A percentile compares a stretch with the other conserved stretches of the same genome.
Conservation (phyloP, 2,888 invertebrate species). For the Aspidiotus rigidus region DNA sequence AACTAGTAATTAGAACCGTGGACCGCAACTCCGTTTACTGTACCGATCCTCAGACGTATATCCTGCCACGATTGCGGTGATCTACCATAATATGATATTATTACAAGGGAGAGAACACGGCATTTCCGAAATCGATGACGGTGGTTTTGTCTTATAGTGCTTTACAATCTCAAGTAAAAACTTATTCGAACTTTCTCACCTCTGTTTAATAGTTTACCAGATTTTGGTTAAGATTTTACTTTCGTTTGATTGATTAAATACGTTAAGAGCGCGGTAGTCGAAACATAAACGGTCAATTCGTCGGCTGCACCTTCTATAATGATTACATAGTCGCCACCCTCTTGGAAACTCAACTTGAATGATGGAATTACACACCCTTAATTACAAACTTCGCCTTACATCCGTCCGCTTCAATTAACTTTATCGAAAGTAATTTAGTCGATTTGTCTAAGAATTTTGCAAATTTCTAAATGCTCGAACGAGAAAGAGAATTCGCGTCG, state of each 20-base stretch:
- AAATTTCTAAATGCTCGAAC: conserved; percentile 21
- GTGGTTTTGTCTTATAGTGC: neutral
- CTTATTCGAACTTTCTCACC: neutral
- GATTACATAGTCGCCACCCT: neutral
- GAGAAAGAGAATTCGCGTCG: conserved; percentile 16
- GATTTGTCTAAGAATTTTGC: conserved; percentile 29
- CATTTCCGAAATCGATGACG: too few species aligned
- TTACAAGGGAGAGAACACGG: too few species aligned
- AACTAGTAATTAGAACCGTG: neutral
- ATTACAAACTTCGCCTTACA: conserved; percentile 30
- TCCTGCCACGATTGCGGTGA: neutral
- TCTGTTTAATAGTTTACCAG: neutral
- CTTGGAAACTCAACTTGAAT: neutral
- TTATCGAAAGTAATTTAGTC: conserved; percentile 25
- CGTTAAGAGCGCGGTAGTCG: conserved; percentile 14
- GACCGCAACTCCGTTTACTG: neutral
- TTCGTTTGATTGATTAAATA: conserved; percentile 24
- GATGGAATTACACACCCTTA: conserved; percentile 24
- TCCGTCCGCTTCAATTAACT: conserved; percentile 28
- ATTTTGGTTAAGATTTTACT: conserved; percentile 25
- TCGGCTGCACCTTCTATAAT: conserved; percentile 8
- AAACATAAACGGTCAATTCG: conserved; percentile 26
- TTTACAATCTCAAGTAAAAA: neutral
- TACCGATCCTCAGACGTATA: neutral
- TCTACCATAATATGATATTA: too few species aligned